Evolutionary conservation across 2,113 vertebrate genomes (phyloP).

Genomic region (Camelus dromedarius): DNA sequence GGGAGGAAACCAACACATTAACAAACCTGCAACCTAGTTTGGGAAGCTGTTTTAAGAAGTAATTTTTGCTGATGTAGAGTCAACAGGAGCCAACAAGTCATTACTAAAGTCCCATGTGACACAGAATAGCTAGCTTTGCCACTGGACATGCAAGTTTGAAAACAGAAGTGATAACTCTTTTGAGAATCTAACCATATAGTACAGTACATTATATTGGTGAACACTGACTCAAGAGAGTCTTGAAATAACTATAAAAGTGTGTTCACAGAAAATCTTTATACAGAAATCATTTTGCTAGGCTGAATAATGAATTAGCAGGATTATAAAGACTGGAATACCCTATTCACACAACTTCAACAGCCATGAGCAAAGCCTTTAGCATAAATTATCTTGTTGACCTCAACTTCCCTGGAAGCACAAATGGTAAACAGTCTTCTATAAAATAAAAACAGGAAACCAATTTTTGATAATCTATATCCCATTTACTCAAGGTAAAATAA

Average conservation of each 20-base stretch:
- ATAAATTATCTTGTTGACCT: background rate
- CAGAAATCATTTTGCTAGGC: background rate
- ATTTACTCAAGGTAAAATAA: background rate
- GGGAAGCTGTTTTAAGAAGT: background rate
- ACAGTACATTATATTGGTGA: background rate
- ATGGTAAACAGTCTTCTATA: background rate
- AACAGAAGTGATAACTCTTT: background rate
- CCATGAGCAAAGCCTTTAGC: background rate
- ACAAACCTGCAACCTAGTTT: background rate
- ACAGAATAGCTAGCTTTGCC: background rate
- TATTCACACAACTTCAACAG: background rate
- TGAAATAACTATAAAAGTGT: background rate
- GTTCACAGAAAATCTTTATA: background rate
- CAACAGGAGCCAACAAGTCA: background rate
- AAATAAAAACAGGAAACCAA: constrained; percentile 15
- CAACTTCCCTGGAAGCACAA: background rate
- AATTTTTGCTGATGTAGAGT: background rate
- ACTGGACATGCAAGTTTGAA: background rate
- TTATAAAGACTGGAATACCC: background rate
- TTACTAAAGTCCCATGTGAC: background rate
- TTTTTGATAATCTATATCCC: background rate
- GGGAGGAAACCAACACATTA: background rate
- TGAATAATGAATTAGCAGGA: constrained; percentile 24
- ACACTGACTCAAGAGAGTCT: background rate
- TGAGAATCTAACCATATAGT: background rate